Base-by-base conservation (phyloP, 2,113 vertebrate genomes). In the Ptilorrhoa leucosticta region DNA sequence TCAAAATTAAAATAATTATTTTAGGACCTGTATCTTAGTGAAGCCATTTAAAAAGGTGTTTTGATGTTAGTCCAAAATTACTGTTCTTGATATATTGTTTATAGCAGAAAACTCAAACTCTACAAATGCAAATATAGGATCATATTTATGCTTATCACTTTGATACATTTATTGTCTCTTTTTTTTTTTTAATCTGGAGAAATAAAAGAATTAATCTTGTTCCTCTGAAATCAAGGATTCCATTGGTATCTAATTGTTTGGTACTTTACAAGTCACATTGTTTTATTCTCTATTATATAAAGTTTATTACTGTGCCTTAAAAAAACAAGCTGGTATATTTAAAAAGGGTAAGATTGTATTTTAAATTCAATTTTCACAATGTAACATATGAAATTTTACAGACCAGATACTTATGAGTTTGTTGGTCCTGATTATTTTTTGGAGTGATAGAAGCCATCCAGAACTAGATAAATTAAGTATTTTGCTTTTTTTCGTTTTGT, bases 361-460 rank as follows among this genome's bases (percentile, higher is more conserved):
- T 83, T 31, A 60, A 80, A 65, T 68, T 60, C 6, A 27, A 7
- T 77, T 80, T 54, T 53, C 47, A 60, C 21, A 68, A 45, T 11
- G 3, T 44, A 72, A 27, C 1, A 1, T 61, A 47, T 2, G 2
- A 76, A 60, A 45, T 76, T 50, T 75, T 39, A 33, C 17, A 40
- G 21, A 42, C 19, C 2, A 39, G 1, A 7, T 54, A 51, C 18
- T 64, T 51, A n/a, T 0, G 6, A 7, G 0, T 77, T 81, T 79
- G 5, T 45, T 61, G 26, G 4, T 57, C 18, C 3, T 64, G 16
- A 28, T 8, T 31, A 15, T 28, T 63, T 82, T 75, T 33, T 50
- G 0, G 23, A 58, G 5, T 24, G 1, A 0, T 54, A 16, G 50
- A 69, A 72, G 4, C 7, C 18, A 51, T 22, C 6, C 10, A 72